Conservation (phyloP, 2,888 invertebrate genomes). For the Epistrophella euchroma region DNA sequence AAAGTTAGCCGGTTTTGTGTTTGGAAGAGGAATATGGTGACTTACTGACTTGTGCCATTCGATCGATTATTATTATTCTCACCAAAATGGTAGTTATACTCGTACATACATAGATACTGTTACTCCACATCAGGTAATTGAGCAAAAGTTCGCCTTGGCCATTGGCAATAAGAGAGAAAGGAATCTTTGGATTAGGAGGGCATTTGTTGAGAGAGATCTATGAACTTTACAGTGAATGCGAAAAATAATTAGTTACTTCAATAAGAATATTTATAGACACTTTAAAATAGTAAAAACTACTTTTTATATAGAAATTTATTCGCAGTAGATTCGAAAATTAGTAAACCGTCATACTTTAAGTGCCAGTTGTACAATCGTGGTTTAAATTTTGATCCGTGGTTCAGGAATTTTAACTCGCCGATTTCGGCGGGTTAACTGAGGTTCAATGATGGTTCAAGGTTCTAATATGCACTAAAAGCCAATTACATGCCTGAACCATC, state of each 20-base stretch:
- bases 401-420: too few relatives aligned
- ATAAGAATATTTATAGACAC: too few relatives aligned
- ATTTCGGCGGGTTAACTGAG: too few relatives aligned
- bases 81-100: conserved; percentile 30
- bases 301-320: too few relatives aligned
- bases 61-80: conserved; percentile 70
- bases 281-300: too few relatives aligned
- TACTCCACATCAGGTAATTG: conserved; percentile 60
- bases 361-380: too few relatives aligned
- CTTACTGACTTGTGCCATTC: conserved; percentile 61
- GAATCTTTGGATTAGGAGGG: conserved; percentile 46
- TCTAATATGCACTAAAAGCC: too few relatives aligned
- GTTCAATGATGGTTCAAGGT: too few relatives aligned
- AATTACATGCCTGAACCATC: too few relatives aligned
- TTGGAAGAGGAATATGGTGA: conserved; percentile 54
- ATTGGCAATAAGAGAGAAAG: conserved; percentile 29
- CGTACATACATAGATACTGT: not conserved
- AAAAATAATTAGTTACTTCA: not conserved
- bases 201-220: conserved; percentile 9
- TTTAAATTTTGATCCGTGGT: too few relatives aligned
- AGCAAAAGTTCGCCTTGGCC: conserved; percentile 21
- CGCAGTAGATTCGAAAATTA: too few relatives aligned
- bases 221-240: not conserved
- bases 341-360: too few relatives aligned
- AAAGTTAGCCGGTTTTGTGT: conserved; percentile 9